Conservation (phyloP, 1,140 invertebrate species). For the Akabosia matsudoensis region DNA sequence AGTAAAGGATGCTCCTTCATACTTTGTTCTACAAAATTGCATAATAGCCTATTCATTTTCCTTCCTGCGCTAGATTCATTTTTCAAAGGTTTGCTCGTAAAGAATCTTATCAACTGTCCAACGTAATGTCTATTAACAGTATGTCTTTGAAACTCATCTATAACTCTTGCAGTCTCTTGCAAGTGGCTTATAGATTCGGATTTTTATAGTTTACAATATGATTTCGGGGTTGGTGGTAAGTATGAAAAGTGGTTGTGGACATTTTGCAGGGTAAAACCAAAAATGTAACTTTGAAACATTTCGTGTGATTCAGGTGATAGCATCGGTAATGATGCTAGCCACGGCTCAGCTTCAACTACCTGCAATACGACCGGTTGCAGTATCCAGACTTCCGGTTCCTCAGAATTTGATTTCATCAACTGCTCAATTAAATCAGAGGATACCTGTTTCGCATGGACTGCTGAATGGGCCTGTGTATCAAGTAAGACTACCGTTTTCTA, state of each 20-base stretch:
- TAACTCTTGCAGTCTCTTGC: not conserved
- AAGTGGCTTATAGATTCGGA: not conserved
- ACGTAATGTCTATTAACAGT: not conserved
- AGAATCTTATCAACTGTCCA: not conserved
- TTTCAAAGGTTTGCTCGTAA: not conserved
- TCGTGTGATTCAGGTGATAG: constrained; percentile 23
- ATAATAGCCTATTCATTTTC: too few relatives aligned
- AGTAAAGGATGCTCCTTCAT: too few relatives aligned
- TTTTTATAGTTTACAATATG: not conserved
- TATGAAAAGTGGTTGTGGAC: not conserved
- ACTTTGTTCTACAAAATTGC: too few relatives aligned
- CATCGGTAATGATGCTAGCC: constrained; percentile 27
- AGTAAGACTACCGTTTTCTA: too few relatives aligned
- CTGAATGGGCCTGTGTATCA: too few relatives aligned
- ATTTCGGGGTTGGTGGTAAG: not conserved
- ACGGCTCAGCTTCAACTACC: constrained; percentile 24
- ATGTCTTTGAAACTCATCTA: not conserved
- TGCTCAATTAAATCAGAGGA: too few relatives aligned
- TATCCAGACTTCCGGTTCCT: not conserved
- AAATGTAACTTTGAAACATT: not conserved
- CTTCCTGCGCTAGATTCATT: not conserved
- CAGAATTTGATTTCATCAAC: not conserved
- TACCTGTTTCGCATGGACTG: too few relatives aligned
- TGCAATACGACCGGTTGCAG: not conserved
- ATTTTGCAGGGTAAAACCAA: not conserved